phyloP scores from a whole-genome alignment of 2,888 invertebrate genomes.

The Halocaridina rubra region DNA sequence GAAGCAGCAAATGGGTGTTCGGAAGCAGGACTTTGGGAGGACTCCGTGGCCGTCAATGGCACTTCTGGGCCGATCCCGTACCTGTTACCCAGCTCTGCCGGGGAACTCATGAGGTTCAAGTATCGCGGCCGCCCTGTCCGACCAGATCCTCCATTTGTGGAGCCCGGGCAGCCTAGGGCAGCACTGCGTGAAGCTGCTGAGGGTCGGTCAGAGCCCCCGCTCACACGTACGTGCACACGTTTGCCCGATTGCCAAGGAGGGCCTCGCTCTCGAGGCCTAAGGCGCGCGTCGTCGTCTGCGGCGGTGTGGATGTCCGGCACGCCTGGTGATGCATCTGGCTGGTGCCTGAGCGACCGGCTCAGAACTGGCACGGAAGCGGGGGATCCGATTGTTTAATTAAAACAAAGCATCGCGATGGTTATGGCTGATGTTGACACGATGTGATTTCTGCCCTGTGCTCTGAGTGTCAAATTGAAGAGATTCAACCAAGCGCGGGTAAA shows the following conservation, averaged over 20 bases:
- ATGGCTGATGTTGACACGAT: too few species aligned
- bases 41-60: background rate
- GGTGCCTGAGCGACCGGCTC: too few species aligned
- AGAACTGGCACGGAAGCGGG: too few species aligned
- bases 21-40: background rate
- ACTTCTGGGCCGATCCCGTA: background rate
- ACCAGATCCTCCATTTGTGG: background rate
- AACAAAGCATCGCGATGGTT: too few species aligned
- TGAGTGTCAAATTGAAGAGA: slow-evolving; percentile 77
- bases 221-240: slow-evolving; percentile 78
- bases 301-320: too few species aligned
- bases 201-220: too few species aligned
- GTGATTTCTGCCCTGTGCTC: slow-evolving; percentile 79
- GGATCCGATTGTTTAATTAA: too few species aligned
- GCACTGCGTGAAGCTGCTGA: too few species aligned
- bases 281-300: too few species aligned
- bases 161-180: too few species aligned
- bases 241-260: slow-evolving; percentile 77
- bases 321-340: too few species aligned
- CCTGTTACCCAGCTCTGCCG: background rate
- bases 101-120: background rate
- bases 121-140: background rate
- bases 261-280: background rate
- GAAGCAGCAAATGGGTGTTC: background rate
- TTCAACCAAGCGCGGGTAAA: too few species aligned